Conservation (phyloP, 37 sponge, comb jelly and placozoan genomes). For the Chondrosia reniformis region DNA sequence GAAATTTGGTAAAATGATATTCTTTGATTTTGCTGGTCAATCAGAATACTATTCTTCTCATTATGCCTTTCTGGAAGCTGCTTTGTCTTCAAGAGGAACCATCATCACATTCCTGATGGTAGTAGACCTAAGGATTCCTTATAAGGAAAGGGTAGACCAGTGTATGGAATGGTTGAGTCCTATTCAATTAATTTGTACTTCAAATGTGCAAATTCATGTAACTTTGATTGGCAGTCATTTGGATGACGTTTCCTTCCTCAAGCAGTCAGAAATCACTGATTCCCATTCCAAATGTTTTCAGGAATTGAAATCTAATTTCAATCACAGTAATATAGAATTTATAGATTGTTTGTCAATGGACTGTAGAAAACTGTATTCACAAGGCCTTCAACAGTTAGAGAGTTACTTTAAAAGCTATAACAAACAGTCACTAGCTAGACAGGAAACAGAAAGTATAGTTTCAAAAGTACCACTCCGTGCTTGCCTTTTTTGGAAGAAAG, state of each 20-base stretch:
- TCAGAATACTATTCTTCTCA: constrained; percentile 4
- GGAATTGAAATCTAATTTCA: neutral
- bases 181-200: neutral
- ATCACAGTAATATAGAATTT: neutral
- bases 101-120: neutral
- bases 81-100: neutral
- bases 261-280: too few species aligned
- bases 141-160: neutral
- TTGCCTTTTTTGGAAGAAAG: neutral
- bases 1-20: neutral
- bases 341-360: constrained; percentile 1
- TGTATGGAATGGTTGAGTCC: constrained; percentile 7
- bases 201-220: neutral
- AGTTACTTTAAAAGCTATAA: neutral
- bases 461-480: neutral
- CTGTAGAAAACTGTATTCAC: neutral
- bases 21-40: constrained; percentile 8
- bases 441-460: neutral
- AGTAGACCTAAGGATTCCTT: neutral
- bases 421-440: neutral
- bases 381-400: neutral
- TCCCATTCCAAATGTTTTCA: neutral
- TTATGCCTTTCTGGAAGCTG: neutral
- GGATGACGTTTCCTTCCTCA: neutral
- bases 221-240: neutral